Conservation (phyloP, 2,113 vertebrate genomes). For the Orcinus orca region DNA sequence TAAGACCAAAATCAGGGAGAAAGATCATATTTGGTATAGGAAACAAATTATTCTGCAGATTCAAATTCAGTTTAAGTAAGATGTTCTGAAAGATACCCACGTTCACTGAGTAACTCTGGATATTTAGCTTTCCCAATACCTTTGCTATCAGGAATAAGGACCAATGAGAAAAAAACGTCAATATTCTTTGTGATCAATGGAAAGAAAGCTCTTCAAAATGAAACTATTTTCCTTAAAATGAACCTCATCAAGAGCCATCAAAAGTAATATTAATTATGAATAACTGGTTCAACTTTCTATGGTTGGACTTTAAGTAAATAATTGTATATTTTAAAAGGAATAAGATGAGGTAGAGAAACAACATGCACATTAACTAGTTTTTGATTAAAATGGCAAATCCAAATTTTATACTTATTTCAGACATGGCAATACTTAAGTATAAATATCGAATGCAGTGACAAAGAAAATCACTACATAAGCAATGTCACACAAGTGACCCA, state of each 20-base stretch:
- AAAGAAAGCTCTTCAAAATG: constrained; percentile 26
- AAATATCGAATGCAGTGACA: not conserved
- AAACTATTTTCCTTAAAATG: constrained; percentile 20
- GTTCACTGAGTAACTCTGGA: not conserved
- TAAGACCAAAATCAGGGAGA: not conserved
- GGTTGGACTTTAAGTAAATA: not conserved
- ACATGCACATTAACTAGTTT: not conserved
- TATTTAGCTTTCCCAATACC: not conserved
- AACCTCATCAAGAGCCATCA: constrained; percentile 14
- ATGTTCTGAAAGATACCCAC: not conserved
- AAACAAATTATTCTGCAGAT: not conserved
- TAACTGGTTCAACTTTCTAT: not conserved
- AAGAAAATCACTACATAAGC: not conserved
- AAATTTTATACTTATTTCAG: constrained; percentile 20
- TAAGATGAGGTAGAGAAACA: not conserved
- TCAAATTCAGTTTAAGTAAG: constrained; percentile 1
- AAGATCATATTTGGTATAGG: not conserved
- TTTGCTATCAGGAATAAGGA: constrained; percentile 20
- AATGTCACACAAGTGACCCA: not conserved
- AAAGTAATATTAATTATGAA: constrained; percentile 2
- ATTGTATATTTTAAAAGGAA: constrained; percentile 27
- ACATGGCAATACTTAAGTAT: not conserved
- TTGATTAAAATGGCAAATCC: not conserved
- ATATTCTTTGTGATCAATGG: not conserved
- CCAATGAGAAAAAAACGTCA: not conserved